Conservation (phyloP, 2,888 invertebrate genomes). For the Plagodis pulveraria region DNA sequence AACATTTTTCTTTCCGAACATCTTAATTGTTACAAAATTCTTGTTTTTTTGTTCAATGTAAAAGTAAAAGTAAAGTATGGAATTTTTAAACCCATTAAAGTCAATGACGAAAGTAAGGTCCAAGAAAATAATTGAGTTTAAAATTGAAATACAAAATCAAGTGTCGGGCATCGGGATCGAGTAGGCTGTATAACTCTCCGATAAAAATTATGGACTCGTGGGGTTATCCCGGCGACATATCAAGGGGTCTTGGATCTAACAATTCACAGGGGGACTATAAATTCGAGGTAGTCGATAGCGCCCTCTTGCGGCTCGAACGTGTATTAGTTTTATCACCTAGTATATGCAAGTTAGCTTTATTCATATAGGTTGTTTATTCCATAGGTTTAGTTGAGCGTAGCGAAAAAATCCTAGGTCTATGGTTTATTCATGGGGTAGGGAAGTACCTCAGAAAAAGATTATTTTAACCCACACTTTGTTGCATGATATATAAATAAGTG, state of each 20-base stretch:
- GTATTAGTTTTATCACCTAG: slow-evolving; percentile 60
- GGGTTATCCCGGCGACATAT: slow-evolving; percentile 72
- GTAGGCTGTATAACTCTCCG: slow-evolving; percentile 51
- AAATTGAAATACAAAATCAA: slow-evolving; percentile 19
- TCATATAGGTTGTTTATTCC: neutral
- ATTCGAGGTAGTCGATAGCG: slow-evolving; percentile 67
- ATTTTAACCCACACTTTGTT: no score
- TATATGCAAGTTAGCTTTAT: slow-evolving; percentile 32
- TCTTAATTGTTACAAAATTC: no score
- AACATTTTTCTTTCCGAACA: no score
- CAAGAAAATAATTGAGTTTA: slow-evolving; percentile 19
- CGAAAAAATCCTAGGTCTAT: no score
- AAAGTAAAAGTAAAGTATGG: no score
- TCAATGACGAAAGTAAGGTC: neutral
- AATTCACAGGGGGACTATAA: slow-evolving; percentile 68
- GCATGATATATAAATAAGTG: no score
- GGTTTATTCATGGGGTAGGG: no score
- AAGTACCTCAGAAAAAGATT: no score
- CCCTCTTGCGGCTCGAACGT: slow-evolving; percentile 54
- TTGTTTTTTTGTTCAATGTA: no score
- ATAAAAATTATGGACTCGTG: slow-evolving; percentile 69
- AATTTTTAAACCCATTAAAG: no score
- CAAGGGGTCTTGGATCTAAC: slow-evolving; percentile 63
- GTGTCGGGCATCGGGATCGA: slow-evolving; percentile 28
- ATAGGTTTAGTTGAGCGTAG: no score